Base-by-base conservation (phyloP, 2,888 invertebrate genomes). In the Hyppa rectilinea region DNA sequence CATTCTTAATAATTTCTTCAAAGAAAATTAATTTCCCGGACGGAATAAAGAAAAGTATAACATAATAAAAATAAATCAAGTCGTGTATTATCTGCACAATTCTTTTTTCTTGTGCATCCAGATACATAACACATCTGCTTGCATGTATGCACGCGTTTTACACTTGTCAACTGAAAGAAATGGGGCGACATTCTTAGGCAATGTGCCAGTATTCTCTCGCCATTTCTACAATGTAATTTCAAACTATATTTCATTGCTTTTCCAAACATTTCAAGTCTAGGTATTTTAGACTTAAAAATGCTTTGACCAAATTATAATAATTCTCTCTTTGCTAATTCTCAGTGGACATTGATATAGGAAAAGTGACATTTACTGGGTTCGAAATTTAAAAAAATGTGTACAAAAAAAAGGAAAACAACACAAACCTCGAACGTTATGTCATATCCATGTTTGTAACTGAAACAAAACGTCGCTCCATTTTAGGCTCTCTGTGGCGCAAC, bases 101-200 rank as follows among this genome's bases (percentile, higher is more conserved):
- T 60, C 45, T 31, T 60, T 67, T 61, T 78, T 26, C 53, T 17
- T 61, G 50, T 45, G 61, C 60, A 65, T 40, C 17, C 20, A 66
- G 34, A 55, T 59, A 59, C 34, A 70, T 43, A 53, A 62, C 53
- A 71, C 52, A 80, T 76, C 62, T 80, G 65, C 62, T 63, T 75
- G 50, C 65, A 75, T 38, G 43, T 23, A 38, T 45, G 31, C 71
- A 78, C 66, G 49, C 71, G 80, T 80, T 75, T 66, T 75, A 60
- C 77, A 80, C 80, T 72, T 76, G 79, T 79, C 72, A 53, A 50
- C 60, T 31, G 17, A 55, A 80, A 79, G 56, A 76, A 80, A 76
- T 80, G 49, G 52, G 10, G 20, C 38, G 36, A 63, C 43, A 58
- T 67, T 71, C 31, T 20, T 52, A 36, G 79, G 76, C 67, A 62